These are phyloP conservation scores for Gnathonemus longibarbis DNA, from an alignment of 2,113 vertebrate species.

Conservation along the genomic window DNA sequence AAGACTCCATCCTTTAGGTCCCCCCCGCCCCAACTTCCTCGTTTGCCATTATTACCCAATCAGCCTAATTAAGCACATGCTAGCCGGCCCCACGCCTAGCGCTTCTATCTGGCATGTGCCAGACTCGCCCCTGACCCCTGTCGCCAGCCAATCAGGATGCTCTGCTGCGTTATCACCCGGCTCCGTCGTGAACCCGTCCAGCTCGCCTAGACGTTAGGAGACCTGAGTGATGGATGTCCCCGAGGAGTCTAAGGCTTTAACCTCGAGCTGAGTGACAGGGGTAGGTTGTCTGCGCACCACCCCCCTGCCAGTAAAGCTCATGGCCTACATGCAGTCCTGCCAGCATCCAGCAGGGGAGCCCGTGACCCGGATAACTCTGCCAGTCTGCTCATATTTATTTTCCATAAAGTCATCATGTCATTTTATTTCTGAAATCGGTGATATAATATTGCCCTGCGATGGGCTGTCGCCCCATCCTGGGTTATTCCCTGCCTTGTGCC, in stretches of 20 bases:
- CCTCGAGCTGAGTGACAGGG: conserved; percentile 17
- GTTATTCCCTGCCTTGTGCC: not conserved
- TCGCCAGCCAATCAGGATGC: conserved; percentile 25
- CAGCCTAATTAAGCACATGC: conserved; percentile 37
- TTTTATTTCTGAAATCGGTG: not conserved
- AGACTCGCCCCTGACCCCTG: conserved; percentile 21
- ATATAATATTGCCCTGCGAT: not conserved
- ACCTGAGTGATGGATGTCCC: conserved; percentile 17
- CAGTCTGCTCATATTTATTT: not conserved
- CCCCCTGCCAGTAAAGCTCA: not conserved
- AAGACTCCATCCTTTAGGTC: conserved; percentile 30
- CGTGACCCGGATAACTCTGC: not conserved
- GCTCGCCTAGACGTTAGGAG: conserved; percentile 13
- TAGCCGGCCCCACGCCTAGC: not conserved
- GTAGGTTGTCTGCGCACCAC: not conserved
- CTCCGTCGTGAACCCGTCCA: conserved; percentile 24
- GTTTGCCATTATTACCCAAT: conserved; percentile 28
- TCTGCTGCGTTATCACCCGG: conserved; percentile 21
- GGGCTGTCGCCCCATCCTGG: not conserved
- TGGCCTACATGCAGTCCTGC: not conserved
- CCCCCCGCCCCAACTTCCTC: not conserved
- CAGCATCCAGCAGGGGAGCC: not conserved
- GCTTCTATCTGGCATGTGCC: conserved; percentile 25
- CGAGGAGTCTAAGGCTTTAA: conserved; percentile 15
- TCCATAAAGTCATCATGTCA: not conserved